Evolutionary conservation across 2,888 invertebrate species (phyloP).

Genomic region (Phalangium opilio): DNA sequence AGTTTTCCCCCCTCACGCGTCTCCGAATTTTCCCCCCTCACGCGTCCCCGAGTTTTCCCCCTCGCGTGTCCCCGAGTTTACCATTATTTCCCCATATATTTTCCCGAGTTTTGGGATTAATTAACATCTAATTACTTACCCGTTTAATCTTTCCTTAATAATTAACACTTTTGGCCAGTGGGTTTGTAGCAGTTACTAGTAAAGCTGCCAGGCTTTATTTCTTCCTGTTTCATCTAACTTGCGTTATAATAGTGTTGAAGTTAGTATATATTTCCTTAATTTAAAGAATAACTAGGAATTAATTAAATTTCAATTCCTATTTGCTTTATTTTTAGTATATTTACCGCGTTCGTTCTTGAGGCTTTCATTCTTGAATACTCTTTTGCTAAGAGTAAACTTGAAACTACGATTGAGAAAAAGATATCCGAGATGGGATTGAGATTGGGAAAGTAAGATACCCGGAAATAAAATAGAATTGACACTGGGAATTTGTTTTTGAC

Average conservation of each 20-base stretch:
- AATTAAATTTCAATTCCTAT: neutral
- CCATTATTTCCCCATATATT: too few species aligned
- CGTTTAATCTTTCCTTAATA: slow-evolving; percentile 12
- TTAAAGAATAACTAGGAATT: neutral
- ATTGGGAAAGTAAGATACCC: slow-evolving; percentile 25
- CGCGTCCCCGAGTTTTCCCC: too few species aligned
- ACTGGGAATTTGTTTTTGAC: too few species aligned
- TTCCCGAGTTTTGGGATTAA: too few species aligned
- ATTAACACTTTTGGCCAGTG: slow-evolving; percentile 29
- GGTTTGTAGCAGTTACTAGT: slow-evolving; percentile 32
- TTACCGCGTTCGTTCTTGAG: slow-evolving; percentile 37
- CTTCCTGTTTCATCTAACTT: slow-evolving; percentile 32
- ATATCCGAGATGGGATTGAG: slow-evolving; percentile 32
- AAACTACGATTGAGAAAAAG: slow-evolving; percentile 30
- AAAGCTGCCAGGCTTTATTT: slow-evolving; percentile 31
- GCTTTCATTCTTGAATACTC: slow-evolving; percentile 35
- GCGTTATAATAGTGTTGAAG: slow-evolving; percentile 35
- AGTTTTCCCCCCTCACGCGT: too few species aligned
- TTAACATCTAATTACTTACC: too few species aligned
- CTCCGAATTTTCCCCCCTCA: too few species aligned
- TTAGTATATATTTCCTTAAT: slow-evolving; percentile 23
- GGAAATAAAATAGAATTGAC: too few species aligned
- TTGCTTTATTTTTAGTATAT: slow-evolving; percentile 30
- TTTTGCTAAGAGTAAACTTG: slow-evolving; percentile 29
- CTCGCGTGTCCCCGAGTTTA: too few species aligned